Base-by-base conservation (phyloP, 2,797 vertebrate genomes). In the Ctenopoma multispine region DNA sequence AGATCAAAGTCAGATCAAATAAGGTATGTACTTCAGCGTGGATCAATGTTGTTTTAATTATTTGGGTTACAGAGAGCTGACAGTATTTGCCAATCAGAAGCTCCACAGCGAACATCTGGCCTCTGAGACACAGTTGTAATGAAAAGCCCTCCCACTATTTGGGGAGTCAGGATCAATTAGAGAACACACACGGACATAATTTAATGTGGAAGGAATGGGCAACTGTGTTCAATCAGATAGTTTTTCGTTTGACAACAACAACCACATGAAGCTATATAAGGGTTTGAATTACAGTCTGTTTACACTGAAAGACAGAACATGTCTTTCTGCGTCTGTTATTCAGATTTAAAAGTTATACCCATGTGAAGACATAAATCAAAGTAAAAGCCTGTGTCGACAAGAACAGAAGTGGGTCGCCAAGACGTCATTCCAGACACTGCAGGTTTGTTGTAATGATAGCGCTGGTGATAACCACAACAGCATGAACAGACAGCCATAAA, bases 181-280 rank as follows among this genome's bases (percentile, higher is more conserved):
- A 87, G 73, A 75, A 67, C 23, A 60, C 75, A 46, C 65, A 20
- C 64, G 51, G 49, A 80, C 62, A 36, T 70, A 76, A 65, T 75
- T 79, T 46, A 70, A 81, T 27, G 50, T 15, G 1, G 24, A 24
- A 62, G 47, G 55, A 80, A 72, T 64, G 47, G 20, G 20, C 48
- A 76, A 23, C 69, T 79, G 77, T 55, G 61, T 68, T 83, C 38
- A 64, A 34, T 81, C 69, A 74, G 40, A 66, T 18, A 63, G 40
- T 18, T 69, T 55, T 59, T 53, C 81, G 84, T 89, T 79, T 71
- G 47, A 86, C 69, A 54, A 46, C 13, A 13, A 41, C 38, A 44
- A 68, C 86, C 78, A 81, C 87, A 81, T 85, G 68, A 86, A 73
- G 73, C 68, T 27, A 62, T 41, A 67, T 73, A 50, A 50, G 23